A percentile compares a stretch with the other conserved stretches of the same genome.
Conservation (phyloP, 1,140 invertebrate species). For the Nixonia krombeini region DNA sequence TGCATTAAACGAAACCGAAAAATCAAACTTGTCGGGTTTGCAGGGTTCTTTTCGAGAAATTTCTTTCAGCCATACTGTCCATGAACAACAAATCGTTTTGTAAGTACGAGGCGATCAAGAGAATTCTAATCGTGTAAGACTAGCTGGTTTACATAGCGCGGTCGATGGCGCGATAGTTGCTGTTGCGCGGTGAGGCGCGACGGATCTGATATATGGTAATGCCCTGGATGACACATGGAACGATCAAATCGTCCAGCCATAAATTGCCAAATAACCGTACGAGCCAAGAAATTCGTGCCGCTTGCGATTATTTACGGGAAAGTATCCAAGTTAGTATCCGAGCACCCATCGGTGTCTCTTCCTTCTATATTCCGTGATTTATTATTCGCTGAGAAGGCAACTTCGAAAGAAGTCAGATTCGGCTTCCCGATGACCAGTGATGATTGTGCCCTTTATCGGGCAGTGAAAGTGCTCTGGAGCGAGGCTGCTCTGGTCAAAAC, state of each 20-base stretch:
- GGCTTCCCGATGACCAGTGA: constrained; percentile 14
- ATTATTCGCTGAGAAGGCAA: constrained; percentile 20
- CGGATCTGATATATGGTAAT: constrained; percentile 57
- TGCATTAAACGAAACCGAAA: too few relatives aligned
- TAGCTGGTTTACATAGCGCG: constrained; percentile 52
- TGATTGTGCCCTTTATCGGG: constrained; percentile 5
- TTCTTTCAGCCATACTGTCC: too few relatives aligned
- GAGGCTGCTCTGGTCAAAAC: too few relatives aligned
- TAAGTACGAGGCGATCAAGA: too few relatives aligned
- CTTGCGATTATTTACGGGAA: constrained; percentile 55
- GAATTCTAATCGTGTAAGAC: constrained; percentile 16
- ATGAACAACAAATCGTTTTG: constrained; percentile 13
- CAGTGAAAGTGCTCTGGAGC: too few relatives aligned
- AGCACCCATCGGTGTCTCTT: constrained; percentile 29
- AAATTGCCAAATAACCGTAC: constrained; percentile 57
- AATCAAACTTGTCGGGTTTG: too few relatives aligned
- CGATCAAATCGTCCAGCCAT: constrained; percentile 56
- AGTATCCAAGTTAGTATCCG: constrained; percentile 47
- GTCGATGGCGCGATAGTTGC: constrained; percentile 32
- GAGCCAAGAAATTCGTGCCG: constrained; percentile 55
- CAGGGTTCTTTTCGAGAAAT: too few relatives aligned
- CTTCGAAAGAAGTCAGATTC: not conserved
- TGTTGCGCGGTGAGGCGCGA: constrained; percentile 31
- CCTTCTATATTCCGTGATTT: constrained; percentile 43
- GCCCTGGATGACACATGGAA: constrained; percentile 60